Evolutionary conservation across 2,113 vertebrate species (phyloP).

Genomic region (Asarcornis scutulata): DNA sequence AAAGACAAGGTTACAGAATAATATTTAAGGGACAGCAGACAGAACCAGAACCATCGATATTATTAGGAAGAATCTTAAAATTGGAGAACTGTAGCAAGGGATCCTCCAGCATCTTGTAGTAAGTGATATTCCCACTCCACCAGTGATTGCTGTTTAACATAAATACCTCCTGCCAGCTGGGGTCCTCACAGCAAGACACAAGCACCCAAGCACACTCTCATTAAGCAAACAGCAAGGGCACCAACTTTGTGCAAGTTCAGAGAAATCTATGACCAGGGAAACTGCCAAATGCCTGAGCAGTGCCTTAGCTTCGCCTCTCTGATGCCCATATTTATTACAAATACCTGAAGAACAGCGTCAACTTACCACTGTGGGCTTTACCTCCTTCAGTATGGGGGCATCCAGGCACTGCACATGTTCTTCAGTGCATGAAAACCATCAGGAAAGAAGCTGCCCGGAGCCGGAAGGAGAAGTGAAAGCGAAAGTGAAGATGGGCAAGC

Average conservation of each 20-base stretch:
- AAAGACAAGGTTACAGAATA: background rate
- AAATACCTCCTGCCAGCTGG: background rate
- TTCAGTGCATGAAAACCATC: accelerated
- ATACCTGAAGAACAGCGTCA: background rate
- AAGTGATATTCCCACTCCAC: background rate
- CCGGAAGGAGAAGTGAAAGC: background rate
- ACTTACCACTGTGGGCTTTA: background rate
- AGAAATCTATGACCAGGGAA: background rate
- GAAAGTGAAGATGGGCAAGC: background rate
- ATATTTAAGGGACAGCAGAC: background rate
- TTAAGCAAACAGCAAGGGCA: background rate
- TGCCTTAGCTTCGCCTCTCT: background rate
- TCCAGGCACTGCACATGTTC: accelerated
- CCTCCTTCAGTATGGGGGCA: background rate
- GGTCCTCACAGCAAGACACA: background rate
- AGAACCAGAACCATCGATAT: background rate
- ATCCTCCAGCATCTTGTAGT: background rate
- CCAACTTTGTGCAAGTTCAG: no score
- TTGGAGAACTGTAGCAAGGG: background rate
- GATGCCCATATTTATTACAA: accelerated
- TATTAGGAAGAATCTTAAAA: background rate
- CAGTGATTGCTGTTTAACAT: background rate
- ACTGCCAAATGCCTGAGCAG: background rate
- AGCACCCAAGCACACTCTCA: background rate
- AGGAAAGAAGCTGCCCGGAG: accelerated